phyloP scores from a whole-genome alignment of 2,113 vertebrate genomes.

The Mionectes macconnelli region DNA sequence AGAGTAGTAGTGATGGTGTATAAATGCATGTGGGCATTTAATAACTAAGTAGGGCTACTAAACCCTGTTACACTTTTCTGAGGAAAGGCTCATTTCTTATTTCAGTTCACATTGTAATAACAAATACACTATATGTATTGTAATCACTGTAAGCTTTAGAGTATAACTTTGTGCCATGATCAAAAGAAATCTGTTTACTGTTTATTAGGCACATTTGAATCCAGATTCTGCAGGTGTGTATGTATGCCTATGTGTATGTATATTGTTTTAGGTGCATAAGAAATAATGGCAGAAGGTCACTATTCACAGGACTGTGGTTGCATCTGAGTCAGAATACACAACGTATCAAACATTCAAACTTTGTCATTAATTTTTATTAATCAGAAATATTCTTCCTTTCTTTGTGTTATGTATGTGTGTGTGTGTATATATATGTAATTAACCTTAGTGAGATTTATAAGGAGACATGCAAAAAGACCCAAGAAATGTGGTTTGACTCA shows the following conservation, averaged over 20 bases:
- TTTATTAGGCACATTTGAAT: not conserved
- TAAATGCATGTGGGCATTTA: not conserved
- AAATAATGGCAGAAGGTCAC: not conserved
- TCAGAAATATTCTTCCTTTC: not conserved
- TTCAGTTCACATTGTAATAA: not conserved
- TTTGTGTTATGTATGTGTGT: not conserved
- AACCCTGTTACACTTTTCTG: not conserved
- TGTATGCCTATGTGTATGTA: rapidly evolving
- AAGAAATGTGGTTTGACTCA: not conserved
- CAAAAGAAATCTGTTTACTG: not conserved
- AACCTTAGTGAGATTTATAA: not conserved
- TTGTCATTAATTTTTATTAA: not conserved
- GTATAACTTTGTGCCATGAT: not conserved
- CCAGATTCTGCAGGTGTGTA: not conserved
- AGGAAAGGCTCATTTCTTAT: not conserved
- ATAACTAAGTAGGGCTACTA: not conserved
- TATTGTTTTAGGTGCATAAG: not conserved
- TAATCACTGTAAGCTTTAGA: not conserved
- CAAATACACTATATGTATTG: not conserved
- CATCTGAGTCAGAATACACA: not conserved
- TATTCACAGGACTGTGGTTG: not conserved
- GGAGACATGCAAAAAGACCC: not conserved
- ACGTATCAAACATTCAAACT: not conserved
- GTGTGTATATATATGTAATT: not conserved
- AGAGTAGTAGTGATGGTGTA: not conserved